phyloP scores from a whole-genome alignment of 2,797 vertebrate species.

The Megaceryle alcyon region DNA sequence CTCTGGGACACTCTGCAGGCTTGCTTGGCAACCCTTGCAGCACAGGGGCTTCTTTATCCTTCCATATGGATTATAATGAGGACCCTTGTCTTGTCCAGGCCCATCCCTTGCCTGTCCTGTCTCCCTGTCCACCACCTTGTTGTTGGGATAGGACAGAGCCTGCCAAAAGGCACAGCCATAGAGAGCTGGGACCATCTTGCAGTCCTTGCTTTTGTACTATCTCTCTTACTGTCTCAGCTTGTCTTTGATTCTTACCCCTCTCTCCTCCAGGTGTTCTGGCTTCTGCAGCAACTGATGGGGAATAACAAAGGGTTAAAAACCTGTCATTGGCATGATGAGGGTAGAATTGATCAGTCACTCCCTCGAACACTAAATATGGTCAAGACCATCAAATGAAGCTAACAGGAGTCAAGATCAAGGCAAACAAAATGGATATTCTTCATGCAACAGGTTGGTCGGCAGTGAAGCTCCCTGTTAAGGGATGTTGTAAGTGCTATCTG shows the following conservation, averaged over 20 bases:
- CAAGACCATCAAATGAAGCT: neutral
- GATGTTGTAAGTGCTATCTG: neutral
- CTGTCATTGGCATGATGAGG: neutral
- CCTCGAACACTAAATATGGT: fast-evolving
- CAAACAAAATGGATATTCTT: neutral
- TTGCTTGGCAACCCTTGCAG: neutral
- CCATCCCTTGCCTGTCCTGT: neutral
- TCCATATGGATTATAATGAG: neutral
- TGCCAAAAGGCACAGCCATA: neutral
- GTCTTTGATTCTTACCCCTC: neutral
- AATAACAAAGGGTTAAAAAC: neutral
- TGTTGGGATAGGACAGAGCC: neutral
- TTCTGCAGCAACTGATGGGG: neutral
- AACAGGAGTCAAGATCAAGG: neutral
- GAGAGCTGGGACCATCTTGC: neutral
- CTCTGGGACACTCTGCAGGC: conserved; percentile 21
- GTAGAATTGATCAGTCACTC: neutral
- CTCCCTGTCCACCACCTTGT: neutral
- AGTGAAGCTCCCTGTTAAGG: neutral
- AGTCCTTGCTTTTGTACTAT: neutral
- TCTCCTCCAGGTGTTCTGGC: neutral
- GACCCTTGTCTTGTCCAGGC: fast-evolving
- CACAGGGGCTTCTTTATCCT: conserved; percentile 18
- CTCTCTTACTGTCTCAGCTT: neutral
- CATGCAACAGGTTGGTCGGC: neutral